Evolutionary conservation across 2,797 vertebrate genomes (phyloP), one percentile per base, ranked within the genome.

Genomic region (Tarsius wallacei): DNA sequence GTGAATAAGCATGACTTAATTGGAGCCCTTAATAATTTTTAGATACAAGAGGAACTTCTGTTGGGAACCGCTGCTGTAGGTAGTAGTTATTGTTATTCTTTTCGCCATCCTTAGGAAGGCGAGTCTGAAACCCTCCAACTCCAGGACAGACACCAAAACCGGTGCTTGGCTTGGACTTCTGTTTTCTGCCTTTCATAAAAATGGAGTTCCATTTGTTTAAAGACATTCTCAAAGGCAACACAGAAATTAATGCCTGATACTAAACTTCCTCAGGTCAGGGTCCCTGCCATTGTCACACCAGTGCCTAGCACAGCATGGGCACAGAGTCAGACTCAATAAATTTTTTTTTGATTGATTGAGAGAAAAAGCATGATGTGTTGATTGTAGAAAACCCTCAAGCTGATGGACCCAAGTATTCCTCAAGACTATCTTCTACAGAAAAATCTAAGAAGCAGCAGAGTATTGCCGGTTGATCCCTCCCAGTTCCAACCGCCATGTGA

Each of bases 61-160:
- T 64, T 63, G 73, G 57, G 31, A 47, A 22, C 15, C 0, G 1
- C 80, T 8, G 7, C 14, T 66, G 51, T 6, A 63, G 7, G 14
- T 19, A 33, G 21, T 2, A 12, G 14, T 49, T 6, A 24, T 1
- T 24, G 17, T 31, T 53, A 7, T 19, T 53, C n/a, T 70, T 61
- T n/a, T 70, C 5, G 0, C 8, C 3, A 0, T 22, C 6, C 17
- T 14, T 24, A 36, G 4, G 19, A 63, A 57, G 5, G 57, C 33
- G 47, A n/a, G 22, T 7, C 9, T 1, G 22, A 68, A 68, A 51
- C 5, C 42, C 55, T 28, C 31, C 16, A 6, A n/a, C 42, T 17
- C 51, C 81, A 26, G 86, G 42, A 59, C n/a, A 24, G 73, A 42
- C 17, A 76, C 28, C 86, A 76, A 49, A 89, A 55, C 42, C 14